Percentiles rank a stretch among this genome's conserved stretches.
phyloP scores from a whole-genome alignment of 1,140 invertebrate genomes.

The Drosophila murphyi region DNA sequence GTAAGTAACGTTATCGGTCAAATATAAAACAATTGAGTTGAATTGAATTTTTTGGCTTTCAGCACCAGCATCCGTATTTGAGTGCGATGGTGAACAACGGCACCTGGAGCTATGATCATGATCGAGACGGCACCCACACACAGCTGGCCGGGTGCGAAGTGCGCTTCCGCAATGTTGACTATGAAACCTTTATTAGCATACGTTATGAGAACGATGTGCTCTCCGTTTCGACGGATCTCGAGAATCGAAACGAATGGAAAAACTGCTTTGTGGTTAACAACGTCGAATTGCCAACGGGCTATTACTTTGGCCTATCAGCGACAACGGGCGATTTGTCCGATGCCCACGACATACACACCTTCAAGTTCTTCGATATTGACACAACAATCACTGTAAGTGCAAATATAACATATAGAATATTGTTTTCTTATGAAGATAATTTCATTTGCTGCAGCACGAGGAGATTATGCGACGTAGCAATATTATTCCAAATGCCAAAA shows the following conservation, averaged over 20 bases:
- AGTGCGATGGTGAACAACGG: slow-evolving; percentile 99
- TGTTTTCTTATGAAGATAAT: slow-evolving; percentile 26
- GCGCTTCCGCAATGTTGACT: slow-evolving; percentile 96
- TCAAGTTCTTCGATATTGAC: slow-evolving; percentile 96
- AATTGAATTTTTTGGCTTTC: slow-evolving; percentile 35
- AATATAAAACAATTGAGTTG: not conserved
- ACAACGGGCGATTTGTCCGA: slow-evolving; percentile 98
- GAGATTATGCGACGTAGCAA: slow-evolving; percentile 89
- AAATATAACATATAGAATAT: slow-evolving; percentile 2
- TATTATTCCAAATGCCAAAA: slow-evolving; percentile 91
- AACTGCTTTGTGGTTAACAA: slow-evolving; percentile 96
- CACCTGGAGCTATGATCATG: slow-evolving; percentile 97
- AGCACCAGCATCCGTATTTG: slow-evolving; percentile 99
- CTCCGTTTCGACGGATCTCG: slow-evolving; percentile 95
- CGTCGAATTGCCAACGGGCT: slow-evolving; percentile 96
- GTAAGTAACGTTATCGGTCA: slow-evolving; percentile 86
- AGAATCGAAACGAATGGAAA: slow-evolving; percentile 96
- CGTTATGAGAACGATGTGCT: slow-evolving; percentile 96
- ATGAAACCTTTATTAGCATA: slow-evolving; percentile 96
- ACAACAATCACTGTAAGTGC: slow-evolving; percentile 88
- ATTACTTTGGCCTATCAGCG: slow-evolving; percentile 97
- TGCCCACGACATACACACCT: slow-evolving; percentile 97
- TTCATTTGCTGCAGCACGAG: slow-evolving; percentile 86
- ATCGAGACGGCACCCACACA: slow-evolving; percentile 98
- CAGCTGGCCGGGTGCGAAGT: slow-evolving; percentile 97